phyloP scores from a whole-genome alignment of 2,888 invertebrate genomes.

The Tenodera sinensis region DNA sequence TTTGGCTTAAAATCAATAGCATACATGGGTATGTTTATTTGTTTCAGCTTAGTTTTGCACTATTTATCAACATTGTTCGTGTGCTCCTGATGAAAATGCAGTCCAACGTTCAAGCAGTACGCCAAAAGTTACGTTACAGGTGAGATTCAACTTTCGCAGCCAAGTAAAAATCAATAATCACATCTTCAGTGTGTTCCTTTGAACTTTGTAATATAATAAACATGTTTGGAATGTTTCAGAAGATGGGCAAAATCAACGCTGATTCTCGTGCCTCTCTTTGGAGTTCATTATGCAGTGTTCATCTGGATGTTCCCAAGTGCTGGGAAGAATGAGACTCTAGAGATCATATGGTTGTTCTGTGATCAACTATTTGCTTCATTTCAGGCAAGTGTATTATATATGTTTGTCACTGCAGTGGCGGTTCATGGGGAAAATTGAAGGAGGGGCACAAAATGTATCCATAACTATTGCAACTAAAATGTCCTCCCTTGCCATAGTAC shows the following conservation, averaged over 20 bases:
- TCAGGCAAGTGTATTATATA: conserved; percentile 55
- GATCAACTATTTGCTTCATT: conserved; percentile 64
- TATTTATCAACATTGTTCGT: conserved; percentile 59
- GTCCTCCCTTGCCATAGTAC: no score
- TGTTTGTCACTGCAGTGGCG: no score
- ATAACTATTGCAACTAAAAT: no score
- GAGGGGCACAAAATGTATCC: no score
- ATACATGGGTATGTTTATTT: not conserved
- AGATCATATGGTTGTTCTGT: conserved; percentile 59
- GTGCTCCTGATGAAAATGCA: conserved; percentile 50
- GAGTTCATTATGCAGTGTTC: conserved; percentile 60
- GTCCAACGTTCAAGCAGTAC: not conserved
- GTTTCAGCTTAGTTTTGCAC: conserved; percentile 58
- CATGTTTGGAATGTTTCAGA: conserved; percentile 41
- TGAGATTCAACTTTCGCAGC: not conserved
- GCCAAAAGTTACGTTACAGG: not conserved
- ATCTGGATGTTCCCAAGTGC: conserved; percentile 48
- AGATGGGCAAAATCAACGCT: conserved; percentile 61
- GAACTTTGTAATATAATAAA: no score
- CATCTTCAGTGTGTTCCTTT: no score
- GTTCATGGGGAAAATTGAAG: no score
- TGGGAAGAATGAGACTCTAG: conserved; percentile 46
- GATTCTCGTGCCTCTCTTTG: conserved; percentile 63
- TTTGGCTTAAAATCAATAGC: no score
- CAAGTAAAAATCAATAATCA: no score